A percentile compares a stretch with the other conserved stretches of the same genome.
phyloP scores from a whole-genome alignment of 64 coral and sea anemone species.

The Cladopsammia gracilis region DNA sequence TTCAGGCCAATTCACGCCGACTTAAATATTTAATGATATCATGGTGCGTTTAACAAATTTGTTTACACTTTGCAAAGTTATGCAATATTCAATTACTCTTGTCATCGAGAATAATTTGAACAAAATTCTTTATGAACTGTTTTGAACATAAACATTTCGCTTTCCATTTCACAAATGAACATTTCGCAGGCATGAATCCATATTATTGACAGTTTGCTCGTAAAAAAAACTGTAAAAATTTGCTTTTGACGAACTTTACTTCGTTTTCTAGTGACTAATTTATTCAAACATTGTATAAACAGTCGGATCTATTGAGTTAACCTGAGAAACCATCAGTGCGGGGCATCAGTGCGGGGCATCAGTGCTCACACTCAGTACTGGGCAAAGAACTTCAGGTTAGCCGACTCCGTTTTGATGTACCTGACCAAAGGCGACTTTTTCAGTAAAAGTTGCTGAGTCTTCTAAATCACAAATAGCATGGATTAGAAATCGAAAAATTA shows the following conservation, averaged over 20 bases:
- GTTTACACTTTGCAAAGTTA: slow-evolving; percentile 12
- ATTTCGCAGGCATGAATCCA: no score
- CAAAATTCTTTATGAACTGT: background rate
- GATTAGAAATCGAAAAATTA: no score
- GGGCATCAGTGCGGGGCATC: no score
- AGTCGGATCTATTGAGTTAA: no score
- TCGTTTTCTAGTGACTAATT: no score
- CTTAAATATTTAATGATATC: slow-evolving; percentile 10
- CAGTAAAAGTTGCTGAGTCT: background rate
- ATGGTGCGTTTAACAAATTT: slow-evolving; percentile 30
- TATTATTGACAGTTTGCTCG: background rate
- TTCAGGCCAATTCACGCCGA: background rate
- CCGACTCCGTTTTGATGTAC: no score
- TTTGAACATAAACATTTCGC: background rate
- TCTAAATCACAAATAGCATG: no score
- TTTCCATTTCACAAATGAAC: background rate
- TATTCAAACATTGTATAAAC: no score
- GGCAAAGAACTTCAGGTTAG: no score
- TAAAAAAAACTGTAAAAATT: background rate
- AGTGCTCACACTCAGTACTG: no score
- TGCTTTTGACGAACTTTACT: no score
- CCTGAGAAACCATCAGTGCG: no score
- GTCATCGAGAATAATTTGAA: background rate
- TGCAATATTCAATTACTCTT: slow-evolving; percentile 41
- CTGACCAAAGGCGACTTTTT: background rate